Evolutionary conservation across 2,113 vertebrate genomes (phyloP).

Genomic region (Cepphus grylle): DNA sequence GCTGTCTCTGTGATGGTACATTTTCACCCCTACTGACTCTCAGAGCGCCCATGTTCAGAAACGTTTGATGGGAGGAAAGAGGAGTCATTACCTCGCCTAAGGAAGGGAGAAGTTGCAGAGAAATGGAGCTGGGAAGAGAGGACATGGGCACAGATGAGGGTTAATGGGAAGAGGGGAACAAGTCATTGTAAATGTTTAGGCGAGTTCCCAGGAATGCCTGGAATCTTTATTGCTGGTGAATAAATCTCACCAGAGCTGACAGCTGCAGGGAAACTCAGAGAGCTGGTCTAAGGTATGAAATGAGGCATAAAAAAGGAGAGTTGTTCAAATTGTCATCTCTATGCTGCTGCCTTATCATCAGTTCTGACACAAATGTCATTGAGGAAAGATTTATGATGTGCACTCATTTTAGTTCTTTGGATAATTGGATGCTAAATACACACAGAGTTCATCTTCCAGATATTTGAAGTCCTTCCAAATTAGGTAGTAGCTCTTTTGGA

Average conservation of each 20-base stretch:
- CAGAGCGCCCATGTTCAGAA: neutral
- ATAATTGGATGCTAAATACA: slow-evolving; percentile 13
- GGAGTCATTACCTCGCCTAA: neutral
- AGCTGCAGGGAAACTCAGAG: neutral
- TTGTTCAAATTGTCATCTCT: neutral
- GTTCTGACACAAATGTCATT: slow-evolving; percentile 9
- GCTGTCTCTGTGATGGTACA: neutral
- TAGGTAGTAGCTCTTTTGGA: neutral
- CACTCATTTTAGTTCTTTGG: neutral
- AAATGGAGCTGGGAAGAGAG: neutral
- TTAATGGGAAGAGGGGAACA: neutral
- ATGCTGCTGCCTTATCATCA: neutral
- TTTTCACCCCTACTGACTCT: neutral
- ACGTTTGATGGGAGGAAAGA: neutral
- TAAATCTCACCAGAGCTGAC: slow-evolving; percentile 34
- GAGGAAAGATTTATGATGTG: neutral
- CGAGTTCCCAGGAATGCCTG: neutral
- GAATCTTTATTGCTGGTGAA: slow-evolving; percentile 9
- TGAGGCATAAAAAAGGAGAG: neutral
- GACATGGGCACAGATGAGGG: neutral
- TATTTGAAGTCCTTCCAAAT: slow-evolving; percentile 24
- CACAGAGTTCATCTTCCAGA: neutral
- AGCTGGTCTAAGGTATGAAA: neutral
- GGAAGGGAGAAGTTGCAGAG: neutral
- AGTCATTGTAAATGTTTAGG: neutral